phyloP scores from a whole-genome alignment of 2,113 vertebrate species.

The Oryzias curvinotus region DNA sequence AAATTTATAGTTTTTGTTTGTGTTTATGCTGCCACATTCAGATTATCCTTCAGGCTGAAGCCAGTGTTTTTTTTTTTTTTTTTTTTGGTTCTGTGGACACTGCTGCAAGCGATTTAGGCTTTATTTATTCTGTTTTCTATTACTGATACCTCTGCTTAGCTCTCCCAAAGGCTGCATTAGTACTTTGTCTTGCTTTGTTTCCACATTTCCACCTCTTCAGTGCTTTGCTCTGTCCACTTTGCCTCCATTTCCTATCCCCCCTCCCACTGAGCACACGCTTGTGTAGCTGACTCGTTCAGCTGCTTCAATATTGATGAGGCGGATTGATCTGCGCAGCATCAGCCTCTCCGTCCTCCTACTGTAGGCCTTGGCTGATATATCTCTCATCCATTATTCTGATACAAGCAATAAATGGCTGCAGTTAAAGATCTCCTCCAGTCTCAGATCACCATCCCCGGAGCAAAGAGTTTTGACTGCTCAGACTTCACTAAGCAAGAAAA shows the following conservation, averaged over 20 bases:
- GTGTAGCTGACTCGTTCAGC: conserved; percentile 25
- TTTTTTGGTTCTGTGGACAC: conserved; percentile 19
- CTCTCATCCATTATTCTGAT: conserved; percentile 45
- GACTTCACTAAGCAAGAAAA: conserved; percentile 20
- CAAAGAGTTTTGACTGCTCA: conserved; percentile 6
- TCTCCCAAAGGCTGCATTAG: conserved; percentile 40
- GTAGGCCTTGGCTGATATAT: conserved; percentile 51
- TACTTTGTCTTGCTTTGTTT: conserved; percentile 49
- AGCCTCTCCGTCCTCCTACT: conserved; percentile 26
- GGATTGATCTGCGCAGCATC: conserved; percentile 40
- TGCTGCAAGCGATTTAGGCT: conserved; percentile 33
- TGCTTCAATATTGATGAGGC: conserved; percentile 61
- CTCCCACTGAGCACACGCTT: conserved; percentile 2
- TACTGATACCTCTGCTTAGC: conserved; percentile 29
- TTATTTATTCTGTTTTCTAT: conserved; percentile 39
- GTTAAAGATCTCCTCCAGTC: conserved; percentile 33
- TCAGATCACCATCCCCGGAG: conserved; percentile 12
- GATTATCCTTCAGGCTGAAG: conserved; percentile 31
- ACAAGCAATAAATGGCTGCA: conserved; percentile 46
- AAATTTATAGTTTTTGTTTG: too few relatives aligned
- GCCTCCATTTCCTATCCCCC: conserved; percentile 16
- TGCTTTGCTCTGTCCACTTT: conserved; percentile 17
- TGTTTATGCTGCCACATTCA: conserved; percentile 30
- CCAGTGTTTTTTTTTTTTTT: conserved; percentile 27
- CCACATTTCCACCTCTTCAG: conserved; percentile 18